Evolutionary conservation across 2,113 vertebrate genomes (phyloP).

Genomic region (Catagonus wagneri): DNA sequence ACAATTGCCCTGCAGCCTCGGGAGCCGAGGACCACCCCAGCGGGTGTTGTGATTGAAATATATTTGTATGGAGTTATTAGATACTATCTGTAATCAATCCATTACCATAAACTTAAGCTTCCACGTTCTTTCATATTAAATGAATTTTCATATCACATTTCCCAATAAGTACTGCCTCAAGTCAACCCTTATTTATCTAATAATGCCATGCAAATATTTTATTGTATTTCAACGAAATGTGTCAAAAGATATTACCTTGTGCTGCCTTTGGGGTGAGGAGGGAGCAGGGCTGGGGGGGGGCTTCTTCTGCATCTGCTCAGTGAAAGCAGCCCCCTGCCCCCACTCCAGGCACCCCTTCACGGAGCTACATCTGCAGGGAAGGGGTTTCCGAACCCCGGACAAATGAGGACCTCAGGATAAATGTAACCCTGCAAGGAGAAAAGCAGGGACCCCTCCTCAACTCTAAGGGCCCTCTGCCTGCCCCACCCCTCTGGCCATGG

Average conservation of each 20-base stretch:
- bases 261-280: constrained; percentile 77
- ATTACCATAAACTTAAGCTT: constrained; percentile 88
- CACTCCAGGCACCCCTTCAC: background rate
- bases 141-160: constrained; percentile 89
- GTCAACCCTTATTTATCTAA: constrained; percentile 90
- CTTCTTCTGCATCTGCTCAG: background rate
- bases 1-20: background rate
- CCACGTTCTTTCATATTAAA: constrained; percentile 88
- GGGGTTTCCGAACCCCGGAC: background rate
- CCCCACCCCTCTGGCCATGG: background rate
- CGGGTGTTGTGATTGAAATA: constrained; percentile 67
- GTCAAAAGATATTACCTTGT: constrained; percentile 85
- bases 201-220: constrained; percentile 90
- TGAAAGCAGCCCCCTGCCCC: no score
- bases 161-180: constrained; percentile 88
- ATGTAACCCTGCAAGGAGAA: background rate
- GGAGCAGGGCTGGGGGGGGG: background rate
- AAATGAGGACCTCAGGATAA: background rate
- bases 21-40: constrained; percentile 56
- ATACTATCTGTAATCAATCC: constrained; percentile 85
- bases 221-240: constrained; percentile 89
- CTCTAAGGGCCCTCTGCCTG: background rate
- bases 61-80: constrained; percentile 85
- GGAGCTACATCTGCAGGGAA: background rate
- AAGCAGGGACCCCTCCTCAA: background rate